Base-by-base conservation (phyloP, 2,888 invertebrate genomes). In the Lasioglossum calceatum region DNA sequence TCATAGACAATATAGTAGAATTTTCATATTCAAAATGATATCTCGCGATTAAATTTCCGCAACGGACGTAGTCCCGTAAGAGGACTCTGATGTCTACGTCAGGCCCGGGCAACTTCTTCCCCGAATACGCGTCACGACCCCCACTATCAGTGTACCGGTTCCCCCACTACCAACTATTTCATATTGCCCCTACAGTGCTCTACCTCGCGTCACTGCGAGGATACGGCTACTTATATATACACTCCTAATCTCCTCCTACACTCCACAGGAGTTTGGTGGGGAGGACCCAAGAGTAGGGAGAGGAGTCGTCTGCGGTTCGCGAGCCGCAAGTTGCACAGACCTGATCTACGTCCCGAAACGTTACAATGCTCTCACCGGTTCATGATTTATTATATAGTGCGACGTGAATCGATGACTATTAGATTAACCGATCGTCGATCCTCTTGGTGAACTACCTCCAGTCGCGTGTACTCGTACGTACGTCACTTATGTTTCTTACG, bases 1-100 rank as follows among this genome's bases (percentile, higher is more conserved):
- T 86, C 79, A 82, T 86, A 87, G 89, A 88, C 86, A 87, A 78
- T 83, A 82, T 90, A 87, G 85, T 86, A 86, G 79, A 88, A 61
- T 86, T 90, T 47, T 81, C 88, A 86, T 88, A 79, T 72, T 79
- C 77, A 79, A 81, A 84, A 80, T 71, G 83, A 72, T 80, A 87
- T 61, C 74, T 58, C 76, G 42, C 64, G 75, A 71, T 82, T 70
- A 75, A 64, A n/a, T 71, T 44, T 71, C 50, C 14, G 19, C 79
- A 70, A 54, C 64, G 61, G 47, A 71, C 16, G 58, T 36, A 70
- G 79, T 72, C 64, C 54, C n/a, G 61, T 42, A 19, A 79, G 71
- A 77, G 44, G 77, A 39, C 77, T 8, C 32, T 23, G 36, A 70
- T 70, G 32, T 4, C 67, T 70, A 36, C 32, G 32, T 23, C 23